Percentiles rank a stretch among this genome's conserved stretches.
These are phyloP conservation scores for Trochalopteron elliotii DNA, from an alignment of 2,113 vertebrate genomes.

Conservation along the genomic window DNA sequence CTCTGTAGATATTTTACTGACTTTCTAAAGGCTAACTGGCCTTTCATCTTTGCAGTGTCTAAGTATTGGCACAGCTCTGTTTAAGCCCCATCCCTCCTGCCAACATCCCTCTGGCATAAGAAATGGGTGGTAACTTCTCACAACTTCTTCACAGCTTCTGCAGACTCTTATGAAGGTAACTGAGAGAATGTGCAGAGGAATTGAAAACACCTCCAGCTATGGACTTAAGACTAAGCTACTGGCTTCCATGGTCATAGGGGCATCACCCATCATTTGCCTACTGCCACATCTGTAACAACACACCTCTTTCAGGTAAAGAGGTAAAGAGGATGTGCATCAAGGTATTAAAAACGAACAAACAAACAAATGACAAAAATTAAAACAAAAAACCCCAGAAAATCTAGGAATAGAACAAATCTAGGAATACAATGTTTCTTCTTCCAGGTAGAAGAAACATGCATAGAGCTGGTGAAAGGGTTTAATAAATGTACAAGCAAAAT, in stretches of 20 bases:
- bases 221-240: neutral
- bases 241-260: neutral
- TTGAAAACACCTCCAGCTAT: neutral
- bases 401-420: neutral
- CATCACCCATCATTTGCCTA: neutral
- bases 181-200: neutral
- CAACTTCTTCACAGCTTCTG: neutral
- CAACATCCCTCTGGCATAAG: neutral
- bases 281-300: neutral
- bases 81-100: neutral
- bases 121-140: neutral
- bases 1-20: neutral
- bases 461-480: neutral
- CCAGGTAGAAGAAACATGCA: rapidly evolving
- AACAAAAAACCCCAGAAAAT: neutral
- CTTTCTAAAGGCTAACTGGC: neutral
- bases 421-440: neutral
- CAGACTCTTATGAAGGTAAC: neutral
- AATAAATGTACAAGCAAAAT: neutral
- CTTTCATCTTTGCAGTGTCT: neutral
- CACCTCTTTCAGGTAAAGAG: neutral
- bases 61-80: neutral
- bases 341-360: neutral
- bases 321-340: neutral
- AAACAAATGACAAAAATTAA: neutral